Conservation (phyloP, 2,797 vertebrate species). For the Sciurus carolinensis region DNA sequence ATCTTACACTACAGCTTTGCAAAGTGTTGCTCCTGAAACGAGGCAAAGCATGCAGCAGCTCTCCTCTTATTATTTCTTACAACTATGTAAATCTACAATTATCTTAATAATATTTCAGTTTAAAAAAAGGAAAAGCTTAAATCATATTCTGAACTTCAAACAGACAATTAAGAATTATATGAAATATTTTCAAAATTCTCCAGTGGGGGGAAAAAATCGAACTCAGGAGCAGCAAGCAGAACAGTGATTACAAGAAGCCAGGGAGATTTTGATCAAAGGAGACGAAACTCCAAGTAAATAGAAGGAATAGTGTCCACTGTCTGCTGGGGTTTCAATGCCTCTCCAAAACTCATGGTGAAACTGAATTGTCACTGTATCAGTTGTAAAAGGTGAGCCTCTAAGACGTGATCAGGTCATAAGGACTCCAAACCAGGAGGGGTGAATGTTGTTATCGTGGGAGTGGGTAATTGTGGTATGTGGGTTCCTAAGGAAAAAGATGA, state of each 20-base stretch:
- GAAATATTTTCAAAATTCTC: constrained; percentile 29
- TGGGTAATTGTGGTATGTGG: too few species aligned
- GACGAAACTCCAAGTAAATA: not conserved
- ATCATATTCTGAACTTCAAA: constrained; percentile 36
- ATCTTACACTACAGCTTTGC: not conserved
- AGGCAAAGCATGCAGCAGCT: not conserved
- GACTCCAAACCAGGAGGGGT: too few species aligned
- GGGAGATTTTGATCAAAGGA: not conserved
- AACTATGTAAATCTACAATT: not conserved
- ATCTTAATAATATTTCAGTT: constrained; percentile 14
- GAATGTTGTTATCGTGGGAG: not conserved
- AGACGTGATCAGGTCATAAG: not conserved
- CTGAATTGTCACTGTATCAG: not conserved
- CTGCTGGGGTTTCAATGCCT: not conserved
- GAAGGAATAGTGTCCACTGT: not conserved
- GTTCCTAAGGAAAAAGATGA: not conserved
- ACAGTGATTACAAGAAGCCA: not conserved
- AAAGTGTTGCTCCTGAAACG: constrained; percentile 16
- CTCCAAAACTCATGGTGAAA: not conserved
- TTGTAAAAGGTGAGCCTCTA: not conserved
- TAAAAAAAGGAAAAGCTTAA: not conserved
- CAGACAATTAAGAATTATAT: not conserved
- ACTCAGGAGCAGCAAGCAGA: not conserved
- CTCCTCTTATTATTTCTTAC: not conserved
- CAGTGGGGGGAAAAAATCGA: not conserved